Evolutionary conservation across 2,113 vertebrate genomes (phyloP).

Genomic region (Sinocyclocheilus anshuiensis): DNA sequence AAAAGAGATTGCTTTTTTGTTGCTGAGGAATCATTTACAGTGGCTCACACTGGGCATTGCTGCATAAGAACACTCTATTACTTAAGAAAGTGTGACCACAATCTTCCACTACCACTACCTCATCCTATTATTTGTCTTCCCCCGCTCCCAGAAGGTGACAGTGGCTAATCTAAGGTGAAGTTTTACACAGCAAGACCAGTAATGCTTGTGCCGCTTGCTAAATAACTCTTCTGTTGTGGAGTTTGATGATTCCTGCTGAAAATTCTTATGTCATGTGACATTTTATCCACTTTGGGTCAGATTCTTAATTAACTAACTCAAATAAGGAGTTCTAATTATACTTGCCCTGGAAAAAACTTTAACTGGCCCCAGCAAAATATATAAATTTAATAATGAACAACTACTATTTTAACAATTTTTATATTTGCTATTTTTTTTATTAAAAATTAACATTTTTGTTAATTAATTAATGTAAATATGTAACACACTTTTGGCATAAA

Average conservation of each 20-base stretch:
- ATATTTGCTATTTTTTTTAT: no score
- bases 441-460: no score
- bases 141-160: neutral
- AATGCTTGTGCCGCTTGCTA: slow-evolving; percentile 18
- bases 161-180: slow-evolving; percentile 32
- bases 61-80: slow-evolving; percentile 44
- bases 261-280: no score
- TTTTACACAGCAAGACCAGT: slow-evolving; percentile 34
- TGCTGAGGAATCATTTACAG: slow-evolving; percentile 51
- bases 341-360: no score
- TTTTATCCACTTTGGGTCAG: neutral
- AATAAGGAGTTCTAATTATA: no score
- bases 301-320: neutral
- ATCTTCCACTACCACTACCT: slow-evolving; percentile 1
- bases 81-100: slow-evolving; percentile 42
- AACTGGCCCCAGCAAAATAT: no score
- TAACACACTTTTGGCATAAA: no score
- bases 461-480: no score
- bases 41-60: slow-evolving; percentile 20
- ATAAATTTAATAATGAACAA: no score
- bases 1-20: slow-evolving; percentile 46
- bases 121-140: neutral
- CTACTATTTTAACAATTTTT: neutral
- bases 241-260: neutral
- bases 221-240: slow-evolving; percentile 31